Conservation (phyloP, 2,888 invertebrate species). For the Tricholauxania praeusta region DNA sequence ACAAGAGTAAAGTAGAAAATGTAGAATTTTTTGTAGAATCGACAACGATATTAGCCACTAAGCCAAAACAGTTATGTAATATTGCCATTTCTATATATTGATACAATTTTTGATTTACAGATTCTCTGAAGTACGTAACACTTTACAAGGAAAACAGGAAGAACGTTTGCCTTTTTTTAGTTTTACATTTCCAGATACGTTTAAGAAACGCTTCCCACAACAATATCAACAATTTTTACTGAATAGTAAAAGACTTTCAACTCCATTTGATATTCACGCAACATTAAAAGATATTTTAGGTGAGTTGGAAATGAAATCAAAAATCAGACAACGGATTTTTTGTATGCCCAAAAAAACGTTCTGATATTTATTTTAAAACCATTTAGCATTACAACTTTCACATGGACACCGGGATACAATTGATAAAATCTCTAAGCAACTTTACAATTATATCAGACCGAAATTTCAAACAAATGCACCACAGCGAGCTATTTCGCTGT, state of each 20-base stretch:
- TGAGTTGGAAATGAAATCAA: slow-evolving; percentile 43
- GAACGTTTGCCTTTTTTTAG: slow-evolving; percentile 91
- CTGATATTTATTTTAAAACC: too few species aligned
- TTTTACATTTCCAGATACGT: slow-evolving; percentile 79
- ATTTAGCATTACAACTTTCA: too few species aligned
- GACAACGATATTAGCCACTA: too few species aligned
- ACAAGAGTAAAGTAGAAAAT: too few species aligned
- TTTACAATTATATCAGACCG: too few species aligned
- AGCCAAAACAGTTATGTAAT: too few species aligned
- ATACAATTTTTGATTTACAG: slow-evolving; percentile 66
- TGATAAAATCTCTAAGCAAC: too few species aligned
- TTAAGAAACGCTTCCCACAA: slow-evolving; percentile 73
- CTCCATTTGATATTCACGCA: slow-evolving; percentile 90
- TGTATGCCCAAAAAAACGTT: too few species aligned
- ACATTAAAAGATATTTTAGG: slow-evolving; percentile 77
- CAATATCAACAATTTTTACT: slow-evolving; percentile 73
- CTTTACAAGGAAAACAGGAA: slow-evolving; percentile 91
- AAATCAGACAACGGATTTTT: too few species aligned
- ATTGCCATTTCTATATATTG: too few species aligned
- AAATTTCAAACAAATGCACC: slow-evolving; percentile 44
- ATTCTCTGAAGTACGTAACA: slow-evolving; percentile 84
- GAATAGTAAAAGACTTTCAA: slow-evolving; percentile 80
- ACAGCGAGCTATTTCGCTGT: slow-evolving; percentile 62
- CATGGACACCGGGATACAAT: too few species aligned
- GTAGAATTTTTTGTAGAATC: too few species aligned